phyloP scores from a whole-genome alignment of 35 echinoderm and acorn worm genomes.

The Stichopus chloronotus region DNA sequence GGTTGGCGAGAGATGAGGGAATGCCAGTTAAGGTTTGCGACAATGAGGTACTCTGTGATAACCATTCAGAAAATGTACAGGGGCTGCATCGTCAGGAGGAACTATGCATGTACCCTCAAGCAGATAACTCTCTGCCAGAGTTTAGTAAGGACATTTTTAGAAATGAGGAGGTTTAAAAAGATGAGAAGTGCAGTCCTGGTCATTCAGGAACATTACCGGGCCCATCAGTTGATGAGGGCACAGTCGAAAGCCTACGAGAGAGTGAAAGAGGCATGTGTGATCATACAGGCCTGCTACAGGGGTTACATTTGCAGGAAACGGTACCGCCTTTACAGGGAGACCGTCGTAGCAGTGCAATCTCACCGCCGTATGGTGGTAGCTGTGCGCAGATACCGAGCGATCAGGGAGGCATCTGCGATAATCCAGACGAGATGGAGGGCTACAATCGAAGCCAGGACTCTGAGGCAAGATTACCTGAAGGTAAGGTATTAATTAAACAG shows the following conservation, averaged over 20 bases:
- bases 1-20: constrained; percentile 8
- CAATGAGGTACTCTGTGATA: not conserved
- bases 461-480: constrained; percentile 26
- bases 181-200: constrained; percentile 16
- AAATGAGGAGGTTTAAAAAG: not conserved
- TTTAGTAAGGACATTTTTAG: constrained; percentile 20
- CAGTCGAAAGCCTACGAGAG: not conserved
- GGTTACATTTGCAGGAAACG: constrained; percentile 7
- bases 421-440: constrained; percentile 51
- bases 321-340: constrained; percentile 26
- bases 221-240: not conserved
- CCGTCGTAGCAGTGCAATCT: constrained; percentile 65
- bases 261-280: constrained; percentile 57
- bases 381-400: not conserved
- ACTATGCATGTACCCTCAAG: not conserved
- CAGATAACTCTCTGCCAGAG: not conserved
- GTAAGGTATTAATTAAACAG: not conserved
- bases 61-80: constrained; percentile 31
- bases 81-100: not conserved
- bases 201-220: constrained; percentile 58
- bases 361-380: constrained; percentile 46
- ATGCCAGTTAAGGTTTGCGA: not conserved
- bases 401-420: not conserved
- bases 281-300: constrained; percentile 67
- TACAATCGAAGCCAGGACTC: not conserved